A percentile compares a stretch with the other conserved stretches of the same genome.
Conservation (phyloP, 2,797 vertebrate species). For the Fringilla coelebs region DNA sequence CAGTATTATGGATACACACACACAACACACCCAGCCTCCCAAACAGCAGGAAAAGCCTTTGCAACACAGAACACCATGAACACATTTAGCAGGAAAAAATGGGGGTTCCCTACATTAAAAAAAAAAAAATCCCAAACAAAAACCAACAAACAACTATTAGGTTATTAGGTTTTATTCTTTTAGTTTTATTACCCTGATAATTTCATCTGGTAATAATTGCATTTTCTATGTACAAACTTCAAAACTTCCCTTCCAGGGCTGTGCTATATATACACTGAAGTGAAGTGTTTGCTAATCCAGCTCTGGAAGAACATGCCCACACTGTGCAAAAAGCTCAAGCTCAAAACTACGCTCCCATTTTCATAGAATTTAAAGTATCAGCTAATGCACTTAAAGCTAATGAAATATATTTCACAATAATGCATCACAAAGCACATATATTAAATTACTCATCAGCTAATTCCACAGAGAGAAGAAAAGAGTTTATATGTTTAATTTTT, state of each 20-base stretch:
- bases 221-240: neutral
- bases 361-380: neutral
- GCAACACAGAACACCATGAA: rapidly evolving
- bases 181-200: neutral
- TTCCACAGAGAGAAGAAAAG: neutral
- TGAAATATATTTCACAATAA: conserved; percentile 20
- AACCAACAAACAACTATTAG: neutral
- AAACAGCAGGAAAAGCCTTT: neutral
- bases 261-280: rapidly evolving
- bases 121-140: neutral
- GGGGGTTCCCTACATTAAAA: rapidly evolving
- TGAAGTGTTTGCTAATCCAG: neutral
- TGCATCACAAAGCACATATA: neutral
- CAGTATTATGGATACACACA: rapidly evolving
- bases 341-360: neutral
- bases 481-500: neutral
- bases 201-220: neutral
- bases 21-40: rapidly evolving
- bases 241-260: neutral
- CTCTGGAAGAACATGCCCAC: neutral
- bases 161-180: neutral
- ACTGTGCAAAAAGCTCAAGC: neutral
- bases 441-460: conserved; percentile 34
- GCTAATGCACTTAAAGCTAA: neutral
- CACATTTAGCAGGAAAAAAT: rapidly evolving